Evolutionary conservation across 1,140 invertebrate species (phyloP), one percentile per base, ranked within the genome.

Genomic region (Aporrectodea caliginosa): DNA sequence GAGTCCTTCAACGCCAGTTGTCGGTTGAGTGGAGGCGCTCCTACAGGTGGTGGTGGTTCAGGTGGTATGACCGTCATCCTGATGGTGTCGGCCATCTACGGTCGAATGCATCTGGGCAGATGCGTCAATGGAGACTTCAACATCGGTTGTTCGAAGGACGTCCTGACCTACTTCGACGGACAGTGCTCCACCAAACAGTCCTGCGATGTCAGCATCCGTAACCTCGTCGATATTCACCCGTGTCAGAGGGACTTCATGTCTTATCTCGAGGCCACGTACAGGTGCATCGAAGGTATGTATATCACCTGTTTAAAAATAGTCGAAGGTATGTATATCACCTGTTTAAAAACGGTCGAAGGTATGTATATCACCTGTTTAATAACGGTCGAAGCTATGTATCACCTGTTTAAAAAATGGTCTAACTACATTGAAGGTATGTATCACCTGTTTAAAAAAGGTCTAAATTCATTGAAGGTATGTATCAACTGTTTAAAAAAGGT

Each of bases 231-330:
- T 68, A 69, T 78, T 33, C 77, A 78, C 32, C 77, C 77, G 1
- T 78, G 77, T 32, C 77, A 78, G 77, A 27, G 77, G 58, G 77
- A 78, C 29, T 78, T 78, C 69, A 78, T 69, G 58, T 70, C 58
- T 29, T 78, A 78, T 68, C 43, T 78, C 43, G 77, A 78, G 69
- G 77, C 68, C 31, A 68, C 77, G 12, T 78, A 78, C 69, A 27
- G 30, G 16, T 78, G 77, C 34, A 34, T 78, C 35, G 43, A 22
- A 35, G 75, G 75, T 76, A 58, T 58, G n/a, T n/a, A n/a, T n/a
- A n/a, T n/a, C n/a, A n/a, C n/a, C n/a, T n/a, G n/a, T n/a, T n/a
- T n/a, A n/a, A n/a, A n/a, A n/a, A n/a, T n/a, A n/a, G n/a, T n/a
- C n/a, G n/a, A n/a, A n/a, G n/a, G n/a, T n/a, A n/a, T n/a, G n/a